Percentiles rank a stretch among this genome's conserved stretches.
phyloP scores from a whole-genome alignment of 2,797 vertebrate genomes.

The Aphelocoma californica region DNA sequence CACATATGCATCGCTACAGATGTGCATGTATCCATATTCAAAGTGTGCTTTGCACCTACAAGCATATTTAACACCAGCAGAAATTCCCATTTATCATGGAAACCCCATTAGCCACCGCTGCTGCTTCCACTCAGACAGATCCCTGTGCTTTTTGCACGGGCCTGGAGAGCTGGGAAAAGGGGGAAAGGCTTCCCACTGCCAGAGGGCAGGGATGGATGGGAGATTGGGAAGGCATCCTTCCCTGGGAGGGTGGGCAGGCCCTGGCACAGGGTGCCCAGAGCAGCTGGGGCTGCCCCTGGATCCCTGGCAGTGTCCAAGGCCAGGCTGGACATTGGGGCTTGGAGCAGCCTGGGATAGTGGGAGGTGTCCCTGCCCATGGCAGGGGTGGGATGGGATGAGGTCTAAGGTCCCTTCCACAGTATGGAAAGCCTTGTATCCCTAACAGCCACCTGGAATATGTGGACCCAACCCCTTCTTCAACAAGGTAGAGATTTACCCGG shows the following conservation, averaged over 20 bases:
- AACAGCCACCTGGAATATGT: rapidly evolving
- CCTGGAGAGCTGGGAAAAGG: background rate
- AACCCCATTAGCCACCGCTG: background rate
- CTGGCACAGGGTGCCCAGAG: background rate
- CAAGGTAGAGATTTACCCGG: background rate
- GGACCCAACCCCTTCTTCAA: background rate
- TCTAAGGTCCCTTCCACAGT: background rate
- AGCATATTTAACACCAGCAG: background rate
- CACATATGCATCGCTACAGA: too few species aligned
- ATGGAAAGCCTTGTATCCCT: rapidly evolving
- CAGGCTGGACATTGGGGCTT: background rate
- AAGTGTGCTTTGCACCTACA: background rate
- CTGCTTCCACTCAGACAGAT: background rate
- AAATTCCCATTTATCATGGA: background rate
- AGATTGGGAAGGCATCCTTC: too few species aligned
- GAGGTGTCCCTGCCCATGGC: background rate
- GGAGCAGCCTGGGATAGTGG: background rate
- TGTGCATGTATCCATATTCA: background rate
- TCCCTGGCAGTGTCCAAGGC: background rate
- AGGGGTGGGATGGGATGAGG: background rate
- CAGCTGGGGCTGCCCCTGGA: background rate
- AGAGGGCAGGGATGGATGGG: background rate
- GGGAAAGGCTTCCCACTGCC: background rate
- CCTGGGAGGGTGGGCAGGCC: background rate
- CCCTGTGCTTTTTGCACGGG: background rate